Base-by-base conservation (phyloP, 2,888 invertebrate genomes). In the Mythimna impura region DNA sequence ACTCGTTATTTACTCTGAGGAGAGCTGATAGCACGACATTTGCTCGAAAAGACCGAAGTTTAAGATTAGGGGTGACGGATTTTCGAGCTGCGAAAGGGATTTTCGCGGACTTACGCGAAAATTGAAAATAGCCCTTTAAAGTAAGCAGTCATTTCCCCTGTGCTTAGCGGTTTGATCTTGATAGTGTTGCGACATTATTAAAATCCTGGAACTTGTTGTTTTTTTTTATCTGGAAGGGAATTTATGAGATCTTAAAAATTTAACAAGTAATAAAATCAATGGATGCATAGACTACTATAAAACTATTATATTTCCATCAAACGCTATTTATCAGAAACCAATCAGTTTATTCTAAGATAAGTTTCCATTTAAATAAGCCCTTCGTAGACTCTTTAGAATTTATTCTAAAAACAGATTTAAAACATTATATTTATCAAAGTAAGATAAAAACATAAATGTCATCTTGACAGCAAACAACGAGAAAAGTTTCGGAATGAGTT, bases 1-100 rank as follows among this genome's bases (percentile, higher is more conserved):
- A 96, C 96, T 96, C 95, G 95, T 96, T 96, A 96, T 96, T 96
- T 96, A 96, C 95, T 95, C 94, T 94, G 95, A 94, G 92, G 88
- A 92, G 92, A 93, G 94, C 94, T 94, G 95, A 96, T 96, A 96
- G 93, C 95, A 89, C 91, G 95, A 94, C 94, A 94, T 96, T 95
- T 94, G 94, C 93, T 94, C 89, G 88, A 88, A 91, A 93, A 93
- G 89, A 89, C 88, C 89, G 86, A 91, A 30, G 71, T 93, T 93
- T 90, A 91, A 94, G 94, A 94, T 94, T 93, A 92, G 92, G 90
- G 94, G 91, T 90, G 92, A 90, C 91, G 91, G 92, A 91, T 93
- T 92, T 92, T 91, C 85, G 88, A 88, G 76, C 76, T 63, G 20
- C 55, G 73, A 73, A 78, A 63, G 72, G 91, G 94, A 92, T 95